Evolutionary conservation across 1,140 invertebrate genomes (phyloP), one percentile per base, ranked within the genome.

Genomic region (Hylaeus volcanicus): DNA sequence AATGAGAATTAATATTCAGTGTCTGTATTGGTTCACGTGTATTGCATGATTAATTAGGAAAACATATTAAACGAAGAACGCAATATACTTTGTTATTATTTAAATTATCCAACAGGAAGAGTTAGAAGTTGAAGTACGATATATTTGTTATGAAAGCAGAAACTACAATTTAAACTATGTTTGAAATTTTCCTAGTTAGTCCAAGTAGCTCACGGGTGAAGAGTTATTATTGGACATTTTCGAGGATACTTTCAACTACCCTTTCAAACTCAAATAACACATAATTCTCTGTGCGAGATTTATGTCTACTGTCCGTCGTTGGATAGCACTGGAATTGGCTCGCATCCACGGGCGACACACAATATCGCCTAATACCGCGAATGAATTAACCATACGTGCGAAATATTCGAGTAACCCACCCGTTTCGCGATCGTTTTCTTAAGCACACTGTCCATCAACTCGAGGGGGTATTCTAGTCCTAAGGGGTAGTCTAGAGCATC

Each of bases 321-420:
- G 37, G 37, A 60, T 12, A n/a, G 43, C 51, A 37, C 39, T 53
- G 8, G 48, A 72, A 61, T 72, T 77, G 75, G 75, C 75, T 71
- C 37, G 66, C 26, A 43, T 77, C 66, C 75, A 77, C 48, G 58
- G 45, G 37, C 72, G 58, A 53, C 76, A 72, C 58, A 63, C 58
- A 63, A 61, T 53, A 63, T 55, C 43, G 11, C 4, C 65, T 70
- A 61, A 72, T 78, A 78, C 76, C 69, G 6, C 68, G 76, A 72
- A 78, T 78, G 68, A 78, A 78, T 78, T 78, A 78, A 45, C 76
- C 12, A 78, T 53, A 63, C 76, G 53, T 9, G 45, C 58, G 68
- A 78, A 78, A 15, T 53, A 72, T 78, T 72, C 58, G 58, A 72
- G 15, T 37, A 37, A 78, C 37, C 41, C 39, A 15, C 39, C 56